Evolutionary conservation across 23 tunicate genomes (phyloP).

Genomic region (Botrylloides violaceus): DNA sequence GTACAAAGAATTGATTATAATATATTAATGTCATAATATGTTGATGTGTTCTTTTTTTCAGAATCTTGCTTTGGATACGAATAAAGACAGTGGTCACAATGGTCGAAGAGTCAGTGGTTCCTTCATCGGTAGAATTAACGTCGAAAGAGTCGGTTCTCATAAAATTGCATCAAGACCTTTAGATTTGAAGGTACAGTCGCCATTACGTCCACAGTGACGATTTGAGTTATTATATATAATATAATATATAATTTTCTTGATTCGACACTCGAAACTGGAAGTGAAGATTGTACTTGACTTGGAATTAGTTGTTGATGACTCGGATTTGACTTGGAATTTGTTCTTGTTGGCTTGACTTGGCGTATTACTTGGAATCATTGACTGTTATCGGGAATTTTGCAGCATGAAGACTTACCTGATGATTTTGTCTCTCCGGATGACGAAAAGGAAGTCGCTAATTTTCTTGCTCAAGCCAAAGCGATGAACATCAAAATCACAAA

Average conservation of each 20-base stretch:
- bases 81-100: too few species aligned
- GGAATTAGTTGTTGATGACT: too few species aligned
- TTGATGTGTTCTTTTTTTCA: too few species aligned
- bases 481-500: constrained; percentile 10
- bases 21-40: too few species aligned
- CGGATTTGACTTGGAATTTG: too few species aligned
- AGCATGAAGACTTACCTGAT: constrained; percentile 23
- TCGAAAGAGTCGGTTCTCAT: constrained; percentile 28
- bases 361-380: not conserved
- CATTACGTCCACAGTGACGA: too few species aligned
- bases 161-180: constrained; percentile 29
- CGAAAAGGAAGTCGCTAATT: constrained; percentile 11
- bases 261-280: not conserved
- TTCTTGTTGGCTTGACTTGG: too few species aligned
- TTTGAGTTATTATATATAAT: not conserved
- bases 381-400: not conserved
- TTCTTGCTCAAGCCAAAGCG: constrained; percentile 17
- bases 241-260: not conserved
- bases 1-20: too few species aligned
- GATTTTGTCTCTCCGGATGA: constrained; percentile 13
- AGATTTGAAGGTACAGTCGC: constrained; percentile 14
- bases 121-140: constrained; percentile 46
- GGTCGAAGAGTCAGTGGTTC: constrained; percentile 27
- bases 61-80: too few species aligned
- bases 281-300: too few species aligned